Evolutionary conservation across 2,888 invertebrate genomes (phyloP).

Genomic region (Ennomos quercinarius): DNA sequence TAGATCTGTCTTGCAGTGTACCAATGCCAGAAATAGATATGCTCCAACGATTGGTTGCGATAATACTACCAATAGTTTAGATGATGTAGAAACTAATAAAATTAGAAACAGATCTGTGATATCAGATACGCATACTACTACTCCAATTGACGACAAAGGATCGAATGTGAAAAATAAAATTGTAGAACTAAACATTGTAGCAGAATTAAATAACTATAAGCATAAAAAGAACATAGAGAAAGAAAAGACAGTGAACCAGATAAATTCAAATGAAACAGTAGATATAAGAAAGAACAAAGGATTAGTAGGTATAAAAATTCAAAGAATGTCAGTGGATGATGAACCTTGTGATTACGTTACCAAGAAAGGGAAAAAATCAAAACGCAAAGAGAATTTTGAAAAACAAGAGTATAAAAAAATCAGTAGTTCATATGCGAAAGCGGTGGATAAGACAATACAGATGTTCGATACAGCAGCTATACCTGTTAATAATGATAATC

Average conservation of each 20-base stretch:
- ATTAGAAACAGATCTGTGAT: too few relatives aligned
- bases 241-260: conserved; percentile 35
- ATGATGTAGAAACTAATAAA: too few relatives aligned
- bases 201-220: conserved; percentile 5
- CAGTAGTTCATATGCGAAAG: background rate
- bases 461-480: background rate
- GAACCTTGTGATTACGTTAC: background rate
- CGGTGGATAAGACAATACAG: conserved; percentile 3
- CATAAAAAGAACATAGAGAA: conserved; percentile 35
- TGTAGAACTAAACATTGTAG: too few relatives aligned
- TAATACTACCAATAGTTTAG: too few relatives aligned
- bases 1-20: background rate
- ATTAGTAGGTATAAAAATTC: conserved; percentile 56
- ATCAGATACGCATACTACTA: too few relatives aligned
- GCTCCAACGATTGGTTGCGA: too few relatives aligned
- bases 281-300: conserved; percentile 59
- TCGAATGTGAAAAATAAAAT: too few relatives aligned
- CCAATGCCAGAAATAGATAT: background rate
- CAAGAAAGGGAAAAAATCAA: background rate
- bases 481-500: background rate
- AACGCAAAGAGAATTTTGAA: background rate
- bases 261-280: conserved; percentile 44
- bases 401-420: background rate
- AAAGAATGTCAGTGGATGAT: conserved; percentile 18
- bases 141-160: too few relatives aligned